These are phyloP conservation scores for Lagorchestes hirsutus DNA, from an alignment of 2,797 vertebrate species.

Conservation along the genomic window DNA sequence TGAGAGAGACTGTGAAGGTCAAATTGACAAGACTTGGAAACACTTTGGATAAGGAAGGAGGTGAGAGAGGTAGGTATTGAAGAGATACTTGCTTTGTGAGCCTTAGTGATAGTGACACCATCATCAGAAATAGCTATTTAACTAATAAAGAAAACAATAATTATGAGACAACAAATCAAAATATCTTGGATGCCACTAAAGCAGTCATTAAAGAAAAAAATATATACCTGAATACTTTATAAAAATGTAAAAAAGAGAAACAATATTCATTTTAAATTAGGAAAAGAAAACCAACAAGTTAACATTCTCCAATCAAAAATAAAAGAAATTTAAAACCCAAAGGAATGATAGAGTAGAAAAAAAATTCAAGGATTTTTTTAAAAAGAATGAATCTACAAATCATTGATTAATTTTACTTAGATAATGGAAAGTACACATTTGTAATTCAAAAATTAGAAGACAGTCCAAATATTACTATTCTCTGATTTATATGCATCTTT, in stretches of 20 bases:
- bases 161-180: background rate
- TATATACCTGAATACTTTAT: background rate
- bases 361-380: background rate
- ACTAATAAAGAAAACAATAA: background rate
- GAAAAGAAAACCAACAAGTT: background rate
- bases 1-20: background rate
- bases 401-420: background rate
- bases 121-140: background rate
- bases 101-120: background rate
- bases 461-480: background rate
- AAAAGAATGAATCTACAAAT: background rate
- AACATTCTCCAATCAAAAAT: background rate
- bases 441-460: background rate
- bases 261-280: background rate
- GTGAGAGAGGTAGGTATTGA: too few relatives aligned
- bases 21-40: background rate
- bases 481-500: background rate
- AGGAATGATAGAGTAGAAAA: background rate
- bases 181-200: background rate
- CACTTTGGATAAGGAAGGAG: too few relatives aligned
- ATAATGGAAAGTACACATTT: background rate
- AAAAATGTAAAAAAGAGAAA: background rate
- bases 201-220: background rate
- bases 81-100: background rate
- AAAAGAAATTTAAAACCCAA: background rate